phyloP scores from a whole-genome alignment of 2,113 vertebrate genomes.

The Meles meles region DNA sequence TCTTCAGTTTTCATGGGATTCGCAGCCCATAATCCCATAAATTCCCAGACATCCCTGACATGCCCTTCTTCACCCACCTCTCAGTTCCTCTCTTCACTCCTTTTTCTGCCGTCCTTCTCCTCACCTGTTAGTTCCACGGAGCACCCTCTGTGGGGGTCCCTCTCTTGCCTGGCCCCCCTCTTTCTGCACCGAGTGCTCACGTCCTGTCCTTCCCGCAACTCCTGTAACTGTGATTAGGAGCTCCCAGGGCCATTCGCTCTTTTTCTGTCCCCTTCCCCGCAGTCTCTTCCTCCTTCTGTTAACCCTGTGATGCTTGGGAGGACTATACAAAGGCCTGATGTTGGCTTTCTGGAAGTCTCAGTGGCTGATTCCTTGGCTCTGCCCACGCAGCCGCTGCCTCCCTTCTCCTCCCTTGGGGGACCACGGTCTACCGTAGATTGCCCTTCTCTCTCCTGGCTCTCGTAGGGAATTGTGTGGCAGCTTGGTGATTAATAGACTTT shows the following conservation, averaged over 20 bases:
- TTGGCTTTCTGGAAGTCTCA: slow-evolving; percentile 3
- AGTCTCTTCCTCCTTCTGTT: slow-evolving; percentile 24
- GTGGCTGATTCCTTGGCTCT: not conserved
- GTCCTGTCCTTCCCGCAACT: not conserved
- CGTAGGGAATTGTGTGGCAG: slow-evolving; percentile 60
- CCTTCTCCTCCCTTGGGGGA: not conserved
- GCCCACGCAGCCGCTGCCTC: not conserved
- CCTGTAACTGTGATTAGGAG: not conserved
- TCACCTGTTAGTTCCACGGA: not conserved
- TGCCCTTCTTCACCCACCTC: not conserved
- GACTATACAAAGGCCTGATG: not conserved
- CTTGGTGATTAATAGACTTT: slow-evolving; percentile 75
- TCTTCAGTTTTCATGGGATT: not conserved
- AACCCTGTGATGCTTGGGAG: not conserved
- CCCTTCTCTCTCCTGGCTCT: slow-evolving; percentile 59
- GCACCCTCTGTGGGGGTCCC: not conserved
- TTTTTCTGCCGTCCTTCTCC: not conserved
- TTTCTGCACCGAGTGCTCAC: not conserved
- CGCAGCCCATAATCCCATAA: not conserved
- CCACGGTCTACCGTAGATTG: not conserved
- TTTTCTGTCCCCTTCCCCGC: not conserved
- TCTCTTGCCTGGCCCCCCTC: not conserved
- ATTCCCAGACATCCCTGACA: not conserved
- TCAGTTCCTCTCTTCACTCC: not conserved
- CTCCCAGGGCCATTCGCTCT: not conserved